phyloP scores from a whole-genome alignment of 2,797 vertebrate genomes.

The Lemur catta region DNA sequence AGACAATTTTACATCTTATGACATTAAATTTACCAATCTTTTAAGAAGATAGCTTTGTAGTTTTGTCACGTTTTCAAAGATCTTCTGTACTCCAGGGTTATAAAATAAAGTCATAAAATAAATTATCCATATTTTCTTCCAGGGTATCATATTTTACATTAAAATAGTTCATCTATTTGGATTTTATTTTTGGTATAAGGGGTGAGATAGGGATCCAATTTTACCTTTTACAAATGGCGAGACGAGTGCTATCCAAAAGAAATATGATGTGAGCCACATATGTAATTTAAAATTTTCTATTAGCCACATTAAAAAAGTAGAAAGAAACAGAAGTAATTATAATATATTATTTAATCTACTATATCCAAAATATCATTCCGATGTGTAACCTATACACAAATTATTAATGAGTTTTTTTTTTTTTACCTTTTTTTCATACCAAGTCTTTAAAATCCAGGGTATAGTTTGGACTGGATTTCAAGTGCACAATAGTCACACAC shows the following conservation, averaged over 20 bases:
- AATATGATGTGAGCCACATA: neutral
- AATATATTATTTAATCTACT: constrained; percentile 35
- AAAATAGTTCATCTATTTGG: neutral
- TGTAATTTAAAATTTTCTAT: constrained; percentile 18
- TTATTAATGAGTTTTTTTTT: constrained; percentile 1
- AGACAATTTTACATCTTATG: neutral
- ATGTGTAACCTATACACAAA: constrained; percentile 12
- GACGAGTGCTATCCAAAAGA: neutral
- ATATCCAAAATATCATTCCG: constrained; percentile 29
- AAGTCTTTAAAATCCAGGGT: neutral
- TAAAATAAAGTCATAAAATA: constrained; percentile 37
- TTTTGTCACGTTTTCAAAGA: neutral
- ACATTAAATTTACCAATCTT: neutral
- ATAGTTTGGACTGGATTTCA: neutral
- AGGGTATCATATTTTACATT: neutral
- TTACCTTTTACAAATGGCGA: neutral
- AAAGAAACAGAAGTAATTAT: constrained; percentile 48
- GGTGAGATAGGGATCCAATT: neutral
- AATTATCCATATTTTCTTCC: neutral
- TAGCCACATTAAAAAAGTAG: neutral
- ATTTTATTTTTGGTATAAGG: constrained; percentile 14
- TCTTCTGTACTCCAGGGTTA: neutral
- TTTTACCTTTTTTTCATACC: neutral
- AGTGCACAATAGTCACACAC: too few relatives aligned
- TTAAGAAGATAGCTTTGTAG: neutral